Evolutionary conservation across 2,888 invertebrate genomes (phyloP), one percentile per base, ranked within the genome.

Genomic region (Prosopocoilus inquinatus): DNA sequence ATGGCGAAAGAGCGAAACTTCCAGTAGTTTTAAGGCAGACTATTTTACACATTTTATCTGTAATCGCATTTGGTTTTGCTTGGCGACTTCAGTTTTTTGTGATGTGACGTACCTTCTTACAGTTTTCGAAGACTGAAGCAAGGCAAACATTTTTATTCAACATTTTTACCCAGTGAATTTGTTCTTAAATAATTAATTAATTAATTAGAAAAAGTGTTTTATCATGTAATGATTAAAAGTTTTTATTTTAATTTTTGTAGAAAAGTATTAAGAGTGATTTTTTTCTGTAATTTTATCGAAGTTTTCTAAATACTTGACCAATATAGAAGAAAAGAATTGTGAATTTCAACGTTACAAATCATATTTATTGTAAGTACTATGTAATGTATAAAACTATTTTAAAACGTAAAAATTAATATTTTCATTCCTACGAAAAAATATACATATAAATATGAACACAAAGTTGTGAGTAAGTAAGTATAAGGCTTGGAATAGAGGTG

Each of bases 1-100:
- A 80, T 82, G 79, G 66, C 76, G 13, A 80, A 81, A 62, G 82
- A 82, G 64, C 75, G 79, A 67, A 79, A 56, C 43, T 51, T 56
- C 52, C 56, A 56, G 46, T 56, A 56, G 48, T 43, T 47, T 56
- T 50, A 50, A 39, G 13, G 15, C 43, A 35, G 13, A 33, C 34
- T 53, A 47, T 47, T 47, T 13, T 38, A 41, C 45, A 50, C 35
- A 34, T 34, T 35, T 45, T 35, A 44, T 16, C 20, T 50, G 12
- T 45, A 43, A 15, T 44, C 20, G 39, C 50, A 41, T 43, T 41
- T 50, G 16, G 15, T 9, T 43, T 43, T 43, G 20, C 43, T 43
- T 43, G 20, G 16, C 9, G 16, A 16, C 20, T 43, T 41, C 7
- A 9, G 16, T 39, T 49, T 39, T 49, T 13, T 34, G 36, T 44